Evolutionary conservation across 1,140 invertebrate species (phyloP), one percentile per base, ranked within the genome.

Genomic region (Eriocheir sinensis): DNA sequence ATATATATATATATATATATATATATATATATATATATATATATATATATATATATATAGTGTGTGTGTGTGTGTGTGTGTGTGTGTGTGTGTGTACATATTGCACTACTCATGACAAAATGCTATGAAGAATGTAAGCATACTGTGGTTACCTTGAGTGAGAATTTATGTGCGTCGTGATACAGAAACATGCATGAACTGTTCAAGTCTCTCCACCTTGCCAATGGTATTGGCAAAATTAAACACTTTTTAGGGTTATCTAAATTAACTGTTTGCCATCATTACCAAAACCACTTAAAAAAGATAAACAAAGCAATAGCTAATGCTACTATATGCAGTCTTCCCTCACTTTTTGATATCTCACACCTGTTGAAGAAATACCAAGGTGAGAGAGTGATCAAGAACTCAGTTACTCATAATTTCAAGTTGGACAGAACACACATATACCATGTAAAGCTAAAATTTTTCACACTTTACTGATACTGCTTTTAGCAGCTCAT

Each of bases 21-120:
- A 85, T 85, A 85, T 30, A 85, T 85, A 85, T 85, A 30, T 30
- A 85, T 85, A 85, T 85, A 30, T 30, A 85, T 85, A 85, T 85
- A 85, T 85, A 85, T 85, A 85, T 85, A 30, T 85, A 15, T 85
- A 85, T 85, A 34, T 32, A 85, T 85, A 85, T 85, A 0, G n/a
- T n/a, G n/a, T 32, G 32, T 85, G 32, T 85, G 32, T 85, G 32
- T 85, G 3, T 85, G 32, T 32, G 9, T 85, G 32, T 85, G 3
- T 12, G 32, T 15, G 32, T 15, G 32, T 12, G 32, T 15, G 32
- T 15, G 32, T 15, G 32, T 40, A 85, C 3, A 85, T 34, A 81
- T 48, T 48, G 15, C 4, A 8, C 15, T 48, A 15, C 4, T 48
- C 44, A 48, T 4, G 15, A 48, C 4, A 60, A 9, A n/a, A n/a